These are phyloP conservation scores for Dorcus parallelipipedus DNA, from an alignment of 2,888 invertebrate genomes.

Conservation along the genomic window DNA sequence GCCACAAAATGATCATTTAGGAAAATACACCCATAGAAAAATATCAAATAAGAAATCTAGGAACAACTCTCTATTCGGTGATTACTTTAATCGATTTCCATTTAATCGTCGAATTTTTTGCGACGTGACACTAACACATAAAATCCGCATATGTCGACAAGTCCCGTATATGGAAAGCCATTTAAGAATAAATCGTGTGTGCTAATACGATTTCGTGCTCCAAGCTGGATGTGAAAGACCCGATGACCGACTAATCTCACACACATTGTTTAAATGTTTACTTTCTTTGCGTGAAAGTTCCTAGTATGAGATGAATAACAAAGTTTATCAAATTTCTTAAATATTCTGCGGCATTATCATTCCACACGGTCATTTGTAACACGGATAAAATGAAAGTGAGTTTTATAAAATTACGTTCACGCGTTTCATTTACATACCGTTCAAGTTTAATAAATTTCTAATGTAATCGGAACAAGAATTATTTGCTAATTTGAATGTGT, in stretches of 20 bases:
- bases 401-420: too few relatives aligned
- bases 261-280: background rate
- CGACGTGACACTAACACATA: background rate
- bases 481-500: too few relatives aligned
- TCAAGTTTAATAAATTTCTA: too few relatives aligned
- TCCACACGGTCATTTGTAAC: background rate
- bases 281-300: background rate
- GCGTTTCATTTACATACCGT: too few relatives aligned
- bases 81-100: too few relatives aligned
- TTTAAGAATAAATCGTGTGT: background rate
- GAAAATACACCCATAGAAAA: too few relatives aligned
- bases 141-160: background rate
- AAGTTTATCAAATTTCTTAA: background rate
- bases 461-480: too few relatives aligned
- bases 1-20: too few relatives aligned
- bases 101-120: too few relatives aligned
- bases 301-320: background rate
- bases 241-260: background rate
- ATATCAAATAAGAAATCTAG: too few relatives aligned
- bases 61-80: too few relatives aligned
- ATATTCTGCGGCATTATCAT: background rate
- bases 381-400: too few relatives aligned
- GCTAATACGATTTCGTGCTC: background rate
- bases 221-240: background rate
- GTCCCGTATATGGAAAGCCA: background rate